Base-by-base conservation (phyloP, 2,797 vertebrate genomes). In the Notolabrus celidotus region DNA sequence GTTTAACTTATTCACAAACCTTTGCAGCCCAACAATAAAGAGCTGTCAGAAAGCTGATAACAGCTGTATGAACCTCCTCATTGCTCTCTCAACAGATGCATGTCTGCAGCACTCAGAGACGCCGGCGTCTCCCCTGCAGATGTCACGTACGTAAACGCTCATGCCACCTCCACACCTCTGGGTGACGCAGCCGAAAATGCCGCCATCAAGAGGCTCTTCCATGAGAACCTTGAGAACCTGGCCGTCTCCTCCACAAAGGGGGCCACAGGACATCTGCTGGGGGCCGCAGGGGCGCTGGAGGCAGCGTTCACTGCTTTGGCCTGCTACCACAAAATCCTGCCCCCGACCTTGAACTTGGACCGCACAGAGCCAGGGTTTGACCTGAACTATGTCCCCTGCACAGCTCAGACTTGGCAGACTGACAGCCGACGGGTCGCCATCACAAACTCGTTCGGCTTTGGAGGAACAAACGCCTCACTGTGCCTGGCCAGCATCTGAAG, bases 371-470 rank as follows among this genome's bases (percentile, higher is more conserved):
- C 95, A 0, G 95, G 95, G 65, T 99, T 99, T 81, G 91, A 96
- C 88, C 94, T 99, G 45, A 98, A 99, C 66, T 99, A 99, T 17
- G 95, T 99, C 29, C 95, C 98, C 0, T 87, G 95, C 72, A 81
- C 59, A 29, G 93, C 96, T 0, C 97, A 98, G 89, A 78, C 90
- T 3, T 99, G 98, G 98, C 91, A 64, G 76, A 69, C 83, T 14
- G 75, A 43, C 52, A 92, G 94, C 12, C 89, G 93, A 2, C 81
- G 93, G 39, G 76, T 99, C 41, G 97, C 94, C 2, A 94, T 99
- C 52, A 96, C 95, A 3, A 99, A 99, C 92, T 99, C 98, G 0
- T 99, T 99, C 80, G 98, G 98, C 25, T 99, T 99, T 62, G 98
- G 98, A 0, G 98, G 98, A 27, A 99, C 98, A 3, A 99, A 99